These are phyloP conservation scores for Drosophila eugracilis DNA, from an alignment of 1,140 invertebrate species.

Conservation along the genomic window DNA sequence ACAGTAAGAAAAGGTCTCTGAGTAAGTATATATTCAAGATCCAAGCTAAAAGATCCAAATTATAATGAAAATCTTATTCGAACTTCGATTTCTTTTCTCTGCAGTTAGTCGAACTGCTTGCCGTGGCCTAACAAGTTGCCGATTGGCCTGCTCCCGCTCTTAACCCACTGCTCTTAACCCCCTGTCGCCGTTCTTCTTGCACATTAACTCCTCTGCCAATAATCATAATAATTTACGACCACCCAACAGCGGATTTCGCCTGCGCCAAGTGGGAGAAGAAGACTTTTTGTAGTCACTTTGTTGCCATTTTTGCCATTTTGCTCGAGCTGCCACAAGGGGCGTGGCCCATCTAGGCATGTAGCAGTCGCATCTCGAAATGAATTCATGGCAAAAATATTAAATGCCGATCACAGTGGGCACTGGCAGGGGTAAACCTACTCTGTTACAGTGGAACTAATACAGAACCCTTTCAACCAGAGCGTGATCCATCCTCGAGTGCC, in stretches of 20 bases:
- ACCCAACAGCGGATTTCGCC: conserved; percentile 58
- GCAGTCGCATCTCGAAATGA: conserved; percentile 32
- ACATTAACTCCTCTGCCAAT: conserved; percentile 78
- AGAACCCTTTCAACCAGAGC: background rate
- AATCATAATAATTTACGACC: conserved; percentile 80
- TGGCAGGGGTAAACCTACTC: too few relatives aligned
- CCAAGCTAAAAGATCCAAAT: background rate
- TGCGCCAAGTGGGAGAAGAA: conserved; percentile 43
- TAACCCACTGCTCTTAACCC: conserved; percentile 23
- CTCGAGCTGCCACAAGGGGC: conserved; percentile 10
- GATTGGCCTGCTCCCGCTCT: conserved; percentile 52
- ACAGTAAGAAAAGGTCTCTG: too few relatives aligned
- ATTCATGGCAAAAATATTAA: conserved; percentile 23
- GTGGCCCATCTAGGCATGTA: conserved; percentile 27
- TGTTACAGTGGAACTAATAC: background rate
- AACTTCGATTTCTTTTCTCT: background rate
- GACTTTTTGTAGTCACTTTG: conserved; percentile 69
- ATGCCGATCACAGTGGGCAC: conserved; percentile 16
- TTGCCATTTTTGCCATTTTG: conserved; percentile 28
- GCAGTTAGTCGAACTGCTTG: background rate
- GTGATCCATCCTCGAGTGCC: conserved; percentile 20
- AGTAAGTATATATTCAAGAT: too few relatives aligned
- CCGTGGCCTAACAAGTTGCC: conserved; percentile 74
- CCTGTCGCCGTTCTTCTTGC: conserved; percentile 35
- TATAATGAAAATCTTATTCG: too few relatives aligned